Evolutionary conservation across 2,888 invertebrate species (phyloP).

Genomic region (Argyra leucocephala): DNA sequence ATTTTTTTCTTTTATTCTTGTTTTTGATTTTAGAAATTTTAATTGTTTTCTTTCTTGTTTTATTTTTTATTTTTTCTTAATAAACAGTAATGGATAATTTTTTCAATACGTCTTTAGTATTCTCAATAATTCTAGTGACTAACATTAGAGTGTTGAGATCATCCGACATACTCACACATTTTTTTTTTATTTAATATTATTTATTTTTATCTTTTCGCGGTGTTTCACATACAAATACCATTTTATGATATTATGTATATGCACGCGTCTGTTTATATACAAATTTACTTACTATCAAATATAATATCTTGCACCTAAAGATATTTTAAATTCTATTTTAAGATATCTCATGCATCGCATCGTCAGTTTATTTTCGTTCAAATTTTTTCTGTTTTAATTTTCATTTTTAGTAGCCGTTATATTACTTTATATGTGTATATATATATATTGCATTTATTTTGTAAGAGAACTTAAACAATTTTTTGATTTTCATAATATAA

Average conservation of each 20-base stretch:
- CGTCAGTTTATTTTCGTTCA: neutral
- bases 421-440: no score
- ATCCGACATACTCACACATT: conserved; percentile 10
- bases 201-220: no score
- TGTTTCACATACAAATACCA: no score
- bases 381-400: neutral
- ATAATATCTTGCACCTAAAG: conserved; percentile 1
- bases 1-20: neutral
- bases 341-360: neutral
- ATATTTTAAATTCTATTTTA: conserved; percentile 4
- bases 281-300: neutral
- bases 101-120: neutral
- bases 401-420: no score
- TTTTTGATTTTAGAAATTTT: neutral
- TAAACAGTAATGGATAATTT: neutral
- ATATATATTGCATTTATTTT: no score
- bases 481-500: no score
- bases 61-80: neutral
- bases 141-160: conserved; percentile 7
- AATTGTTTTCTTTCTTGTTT: neutral
- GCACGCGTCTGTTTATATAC: neutral
- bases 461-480: no score
- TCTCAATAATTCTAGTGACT: conserved; percentile 8
- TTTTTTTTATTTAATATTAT: neutral
- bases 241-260: conserved; percentile 12